These are phyloP conservation scores for Octodonta nipae DNA, from an alignment of 2,888 invertebrate species.

Conservation along the genomic window DNA sequence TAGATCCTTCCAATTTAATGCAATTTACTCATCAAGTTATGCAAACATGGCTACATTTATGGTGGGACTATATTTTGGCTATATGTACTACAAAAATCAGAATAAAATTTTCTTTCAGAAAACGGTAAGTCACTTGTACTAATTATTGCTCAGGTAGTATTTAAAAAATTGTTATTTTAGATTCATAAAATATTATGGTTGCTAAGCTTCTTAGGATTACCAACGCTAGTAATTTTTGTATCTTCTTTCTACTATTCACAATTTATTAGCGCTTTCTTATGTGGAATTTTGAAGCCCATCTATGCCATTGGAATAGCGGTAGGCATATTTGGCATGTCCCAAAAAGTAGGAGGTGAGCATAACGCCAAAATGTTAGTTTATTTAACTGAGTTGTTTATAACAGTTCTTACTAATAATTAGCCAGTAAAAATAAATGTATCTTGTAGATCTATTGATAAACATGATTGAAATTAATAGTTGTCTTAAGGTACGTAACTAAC, in stretches of 20 bases:
- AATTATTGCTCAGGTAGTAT: neutral
- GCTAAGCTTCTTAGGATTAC: constrained; percentile 14
- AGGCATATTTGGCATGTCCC: constrained; percentile 20
- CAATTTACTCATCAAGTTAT: constrained; percentile 19
- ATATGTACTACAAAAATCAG: constrained; percentile 14
- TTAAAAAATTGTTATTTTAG: constrained; percentile 10
- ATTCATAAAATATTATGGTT: constrained; percentile 10
- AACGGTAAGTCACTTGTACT: constrained; percentile 8
- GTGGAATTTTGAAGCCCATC: constrained; percentile 19
- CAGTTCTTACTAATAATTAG: too few relatives aligned
- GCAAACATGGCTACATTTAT: constrained; percentile 21
- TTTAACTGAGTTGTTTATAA: too few relatives aligned
- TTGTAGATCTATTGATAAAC: constrained; percentile 2
- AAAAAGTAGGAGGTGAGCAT: constrained; percentile 14
- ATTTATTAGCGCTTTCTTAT: constrained; percentile 15
- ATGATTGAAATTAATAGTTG: neutral
- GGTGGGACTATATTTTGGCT: constrained; percentile 19
- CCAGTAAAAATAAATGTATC: too few relatives aligned
- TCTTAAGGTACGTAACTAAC: too few relatives aligned
- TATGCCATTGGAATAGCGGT: constrained; percentile 22
- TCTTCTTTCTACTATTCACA: constrained; percentile 16
- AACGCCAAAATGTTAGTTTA: too few relatives aligned
- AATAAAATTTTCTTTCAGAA: constrained; percentile 6
- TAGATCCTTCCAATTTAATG: constrained; percentile 17
- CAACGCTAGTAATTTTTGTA: constrained; percentile 11